These are phyloP conservation scores for Rutilus rutilus DNA, from an alignment of 2,113 vertebrate species.

Conservation along the genomic window DNA sequence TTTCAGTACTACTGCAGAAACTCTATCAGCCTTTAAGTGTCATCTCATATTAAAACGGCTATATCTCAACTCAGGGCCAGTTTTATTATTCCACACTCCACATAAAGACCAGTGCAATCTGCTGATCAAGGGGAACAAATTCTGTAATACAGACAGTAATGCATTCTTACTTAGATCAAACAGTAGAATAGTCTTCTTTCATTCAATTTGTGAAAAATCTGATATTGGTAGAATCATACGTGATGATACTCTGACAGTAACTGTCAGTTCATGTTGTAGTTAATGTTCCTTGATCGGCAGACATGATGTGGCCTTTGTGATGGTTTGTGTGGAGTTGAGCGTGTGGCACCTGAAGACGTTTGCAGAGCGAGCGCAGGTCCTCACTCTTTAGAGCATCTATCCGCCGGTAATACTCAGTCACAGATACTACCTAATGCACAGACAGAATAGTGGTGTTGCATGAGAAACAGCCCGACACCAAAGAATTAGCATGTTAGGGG, in stretches of 20 bases:
- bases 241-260: neutral
- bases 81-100: slow-evolving; percentile 42
- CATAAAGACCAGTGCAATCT: slow-evolving; percentile 34
- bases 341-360: slow-evolving; percentile 97
- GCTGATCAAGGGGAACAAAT: slow-evolving; percentile 24
- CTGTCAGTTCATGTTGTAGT: neutral
- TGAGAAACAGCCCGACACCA: slow-evolving; percentile 49
- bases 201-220: neutral
- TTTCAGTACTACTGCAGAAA: neutral
- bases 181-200: neutral
- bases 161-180: neutral
- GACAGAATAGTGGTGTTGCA: slow-evolving; percentile 84
- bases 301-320: neutral
- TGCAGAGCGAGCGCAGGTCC: slow-evolving; percentile 99
- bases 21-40: slow-evolving; percentile 10
- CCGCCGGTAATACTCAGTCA: slow-evolving; percentile 99
- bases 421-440: slow-evolving; percentile 99
- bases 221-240: neutral
- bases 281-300: neutral
- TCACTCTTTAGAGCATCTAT: slow-evolving; percentile 99
- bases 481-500: neutral
- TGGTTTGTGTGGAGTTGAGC: neutral
- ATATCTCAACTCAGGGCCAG: slow-evolving; percentile 35
- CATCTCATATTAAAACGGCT: neutral
- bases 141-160: neutral